These are phyloP conservation scores for Trachemys scripta DNA, from an alignment of 2,113 vertebrate genomes.

Conservation along the genomic window DNA sequence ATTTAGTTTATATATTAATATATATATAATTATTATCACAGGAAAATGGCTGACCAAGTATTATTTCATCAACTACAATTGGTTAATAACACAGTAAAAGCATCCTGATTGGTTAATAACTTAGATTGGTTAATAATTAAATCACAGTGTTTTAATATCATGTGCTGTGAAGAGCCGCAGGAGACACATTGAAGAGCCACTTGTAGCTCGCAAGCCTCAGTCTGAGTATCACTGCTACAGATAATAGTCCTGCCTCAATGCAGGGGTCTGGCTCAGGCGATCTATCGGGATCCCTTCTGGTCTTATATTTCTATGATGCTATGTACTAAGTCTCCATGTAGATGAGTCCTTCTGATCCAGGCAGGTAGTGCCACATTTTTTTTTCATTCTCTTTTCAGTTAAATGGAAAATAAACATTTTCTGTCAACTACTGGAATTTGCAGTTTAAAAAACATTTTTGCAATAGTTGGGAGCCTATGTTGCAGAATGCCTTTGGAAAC, in stretches of 20 bases:
- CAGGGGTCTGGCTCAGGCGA: not conserved
- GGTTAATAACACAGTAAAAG: too few relatives aligned
- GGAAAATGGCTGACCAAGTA: not conserved
- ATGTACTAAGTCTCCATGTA: not conserved
- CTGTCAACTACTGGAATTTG: constrained; percentile 16
- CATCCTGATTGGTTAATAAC: too few relatives aligned
- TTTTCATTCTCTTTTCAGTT: not conserved
- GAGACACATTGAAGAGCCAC: not conserved
- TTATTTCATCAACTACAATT: too few relatives aligned
- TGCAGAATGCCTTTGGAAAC: constrained; percentile 45
- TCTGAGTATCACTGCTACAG: not conserved
- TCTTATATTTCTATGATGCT: not conserved
- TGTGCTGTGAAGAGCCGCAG: not conserved
- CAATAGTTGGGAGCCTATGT: not conserved
- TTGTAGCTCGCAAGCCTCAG: not conserved
- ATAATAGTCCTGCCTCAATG: not conserved
- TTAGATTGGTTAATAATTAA: not conserved
- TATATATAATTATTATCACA: not conserved
- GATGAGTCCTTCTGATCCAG: not conserved
- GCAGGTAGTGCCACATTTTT: not conserved
- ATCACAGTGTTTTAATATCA: not conserved
- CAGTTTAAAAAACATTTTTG: constrained; percentile 10
- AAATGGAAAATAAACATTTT: not conserved
- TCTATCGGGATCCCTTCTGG: not conserved
- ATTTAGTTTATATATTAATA: not conserved